Evolutionary conservation across 2,797 vertebrate species (phyloP).

Genomic region (Anomalospiza imberbis): DNA sequence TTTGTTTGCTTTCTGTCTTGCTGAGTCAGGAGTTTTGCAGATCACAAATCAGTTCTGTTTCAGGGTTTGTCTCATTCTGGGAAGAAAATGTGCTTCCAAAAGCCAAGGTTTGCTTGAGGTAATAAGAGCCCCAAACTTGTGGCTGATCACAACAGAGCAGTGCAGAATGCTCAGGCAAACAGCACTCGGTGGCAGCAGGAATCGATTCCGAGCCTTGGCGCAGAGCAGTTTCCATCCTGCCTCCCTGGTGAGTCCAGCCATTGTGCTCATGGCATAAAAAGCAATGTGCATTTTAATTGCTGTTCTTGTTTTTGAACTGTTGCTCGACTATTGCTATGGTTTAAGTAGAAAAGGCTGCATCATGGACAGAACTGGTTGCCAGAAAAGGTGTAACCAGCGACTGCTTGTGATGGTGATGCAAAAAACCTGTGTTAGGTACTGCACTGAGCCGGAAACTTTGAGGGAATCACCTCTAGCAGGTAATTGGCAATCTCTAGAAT

Average conservation of each 20-base stretch:
- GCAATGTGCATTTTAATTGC: constrained; percentile 30
- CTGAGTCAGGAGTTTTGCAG: background rate
- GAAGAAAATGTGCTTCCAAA: background rate
- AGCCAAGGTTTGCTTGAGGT: constrained; percentile 13
- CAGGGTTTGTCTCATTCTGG: background rate
- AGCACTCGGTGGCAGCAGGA: background rate
- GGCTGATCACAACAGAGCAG: background rate
- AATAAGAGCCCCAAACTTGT: background rate
- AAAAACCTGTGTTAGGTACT: background rate
- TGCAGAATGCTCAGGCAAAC: background rate
- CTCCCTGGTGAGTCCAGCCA: constrained; percentile 25
- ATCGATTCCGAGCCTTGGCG: background rate
- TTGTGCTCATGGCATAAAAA: constrained; percentile 7
- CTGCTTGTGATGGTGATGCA: background rate
- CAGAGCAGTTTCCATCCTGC: constrained; percentile 1
- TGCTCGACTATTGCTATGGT: background rate
- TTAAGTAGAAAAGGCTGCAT: background rate
- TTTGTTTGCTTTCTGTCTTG: background rate
- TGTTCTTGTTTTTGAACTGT: background rate
- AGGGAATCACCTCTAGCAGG: background rate
- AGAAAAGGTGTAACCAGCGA: background rate
- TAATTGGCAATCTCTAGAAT: background rate
- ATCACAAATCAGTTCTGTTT: background rate
- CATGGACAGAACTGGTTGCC: background rate
- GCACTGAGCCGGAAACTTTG: background rate